Percentiles rank a stretch among this genome's conserved stretches.
Evolutionary conservation across 1,140 invertebrate species (phyloP).

Genomic region (Metaphire vulgaris): DNA sequence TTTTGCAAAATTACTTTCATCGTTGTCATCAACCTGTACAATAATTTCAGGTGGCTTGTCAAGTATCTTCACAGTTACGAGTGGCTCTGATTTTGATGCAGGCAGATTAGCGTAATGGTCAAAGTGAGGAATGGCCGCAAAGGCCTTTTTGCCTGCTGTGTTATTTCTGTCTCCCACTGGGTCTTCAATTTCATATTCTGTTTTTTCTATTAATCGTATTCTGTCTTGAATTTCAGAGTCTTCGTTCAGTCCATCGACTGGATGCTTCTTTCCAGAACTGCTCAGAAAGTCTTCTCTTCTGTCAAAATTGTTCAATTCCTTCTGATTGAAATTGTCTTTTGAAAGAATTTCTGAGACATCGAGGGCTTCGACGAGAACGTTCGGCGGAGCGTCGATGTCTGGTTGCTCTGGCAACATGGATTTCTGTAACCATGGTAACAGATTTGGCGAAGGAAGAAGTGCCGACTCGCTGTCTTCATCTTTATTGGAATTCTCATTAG

Average conservation of each 20-base stretch:
- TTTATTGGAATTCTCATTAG: neutral
- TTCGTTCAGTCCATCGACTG: no score
- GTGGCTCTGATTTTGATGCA: no score
- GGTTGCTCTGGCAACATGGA: neutral
- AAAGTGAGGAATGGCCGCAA: neutral
- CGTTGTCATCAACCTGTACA: neutral
- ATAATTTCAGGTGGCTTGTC: neutral
- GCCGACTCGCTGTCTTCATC: neutral
- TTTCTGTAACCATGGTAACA: no score
- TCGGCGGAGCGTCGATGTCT: neutral
- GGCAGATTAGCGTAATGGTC: neutral
- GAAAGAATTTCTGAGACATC: neutral
- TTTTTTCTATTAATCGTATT: neutral
- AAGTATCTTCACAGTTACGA: neutral
- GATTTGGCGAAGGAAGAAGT: neutral
- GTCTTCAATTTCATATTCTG: no score
- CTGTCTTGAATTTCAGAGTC: no score
- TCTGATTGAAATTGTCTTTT: no score
- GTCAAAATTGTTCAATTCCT: no score
- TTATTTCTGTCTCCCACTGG: neutral
- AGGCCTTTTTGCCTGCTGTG: neutral
- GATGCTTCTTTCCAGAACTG: no score
- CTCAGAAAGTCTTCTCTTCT: no score
- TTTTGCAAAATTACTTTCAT: neutral
- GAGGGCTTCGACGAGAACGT: neutral